Percentiles rank a stretch among this genome's conserved stretches.
phyloP scores from a whole-genome alignment of 1,140 invertebrate genomes.

The Laupala kohalensis region DNA sequence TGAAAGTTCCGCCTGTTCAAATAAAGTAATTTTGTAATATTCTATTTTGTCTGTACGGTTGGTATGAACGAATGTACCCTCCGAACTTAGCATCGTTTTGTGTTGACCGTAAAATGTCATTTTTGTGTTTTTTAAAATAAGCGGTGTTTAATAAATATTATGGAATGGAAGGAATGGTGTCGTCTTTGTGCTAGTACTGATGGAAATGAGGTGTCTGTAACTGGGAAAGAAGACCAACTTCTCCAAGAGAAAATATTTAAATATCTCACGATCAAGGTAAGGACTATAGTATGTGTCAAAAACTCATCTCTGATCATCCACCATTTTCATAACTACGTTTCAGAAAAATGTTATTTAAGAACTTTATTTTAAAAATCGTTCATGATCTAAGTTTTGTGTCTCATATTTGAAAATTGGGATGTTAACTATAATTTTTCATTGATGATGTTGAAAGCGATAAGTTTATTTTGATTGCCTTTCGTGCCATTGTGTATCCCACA shows the following conservation, averaged over 20 bases:
- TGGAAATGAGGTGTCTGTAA: background rate
- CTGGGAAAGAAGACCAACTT: constrained; percentile 5
- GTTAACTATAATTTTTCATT: too few relatives aligned
- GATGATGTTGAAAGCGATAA: too few relatives aligned
- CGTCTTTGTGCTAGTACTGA: constrained; percentile 12
- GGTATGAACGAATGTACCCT: background rate
- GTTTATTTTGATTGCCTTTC: background rate
- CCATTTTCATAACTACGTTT: background rate
- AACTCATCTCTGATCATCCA: background rate
- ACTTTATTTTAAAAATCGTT: background rate
- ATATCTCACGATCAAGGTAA: constrained; percentile 12
- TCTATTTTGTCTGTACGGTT: too few relatives aligned
- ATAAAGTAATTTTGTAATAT: too few relatives aligned
- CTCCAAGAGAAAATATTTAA: constrained; percentile 9
- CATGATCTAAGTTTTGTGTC: too few relatives aligned
- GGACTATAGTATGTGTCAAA: constrained; percentile 10
- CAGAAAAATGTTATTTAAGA: background rate
- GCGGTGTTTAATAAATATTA: constrained; percentile 3
- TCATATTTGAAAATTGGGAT: too few relatives aligned
- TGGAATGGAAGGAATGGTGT: constrained; percentile 12
- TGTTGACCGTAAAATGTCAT: constrained; percentile 5
- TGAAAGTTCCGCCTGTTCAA: too few relatives aligned
- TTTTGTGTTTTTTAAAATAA: constrained; percentile 2
- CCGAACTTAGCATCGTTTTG: background rate
- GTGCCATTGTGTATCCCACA: background rate